Percentiles rank a stretch among this genome's conserved stretches.
Evolutionary conservation across 2,797 vertebrate species (phyloP).

Genomic region (Odontamblyopus rebecca): DNA sequence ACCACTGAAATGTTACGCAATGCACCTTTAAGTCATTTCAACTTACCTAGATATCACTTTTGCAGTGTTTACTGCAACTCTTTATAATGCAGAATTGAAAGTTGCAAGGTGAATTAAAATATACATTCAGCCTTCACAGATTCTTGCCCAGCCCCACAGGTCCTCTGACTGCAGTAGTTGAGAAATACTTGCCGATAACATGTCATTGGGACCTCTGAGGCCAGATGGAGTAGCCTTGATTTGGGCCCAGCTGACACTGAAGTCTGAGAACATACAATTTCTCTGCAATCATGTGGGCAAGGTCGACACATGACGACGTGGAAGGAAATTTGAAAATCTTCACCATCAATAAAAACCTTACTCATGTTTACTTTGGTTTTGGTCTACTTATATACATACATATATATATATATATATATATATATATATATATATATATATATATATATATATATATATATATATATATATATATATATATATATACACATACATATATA

Average conservation of each 20-base stretch:
- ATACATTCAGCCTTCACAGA: constrained; percentile 2
- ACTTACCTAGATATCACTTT: no score
- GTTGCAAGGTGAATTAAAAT: constrained; percentile 5
- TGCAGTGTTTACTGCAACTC: not conserved
- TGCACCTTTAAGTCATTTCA: no score
- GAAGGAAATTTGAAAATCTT: not conserved
- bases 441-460: no score
- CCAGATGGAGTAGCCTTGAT: constrained; percentile 7
- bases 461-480: no score
- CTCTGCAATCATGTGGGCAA: constrained; percentile 11
- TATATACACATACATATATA: no score
- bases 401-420: no score
- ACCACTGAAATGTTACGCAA: no score
- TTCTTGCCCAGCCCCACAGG: not conserved
- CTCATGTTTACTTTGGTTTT: constrained; percentile 1
- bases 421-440: no score
- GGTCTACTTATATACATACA: not conserved
- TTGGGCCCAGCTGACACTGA: not conserved
- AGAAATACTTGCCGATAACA: not conserved
- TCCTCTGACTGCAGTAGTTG: not conserved
- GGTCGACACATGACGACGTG: not conserved
- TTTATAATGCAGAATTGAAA: constrained; percentile 1
- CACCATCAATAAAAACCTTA: not conserved
- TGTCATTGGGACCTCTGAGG: not conserved
- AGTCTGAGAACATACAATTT: constrained; percentile 3